These are phyloP conservation scores for Cetoscarus ocellatus DNA, from an alignment of 2,797 vertebrate species.

Conservation along the genomic window DNA sequence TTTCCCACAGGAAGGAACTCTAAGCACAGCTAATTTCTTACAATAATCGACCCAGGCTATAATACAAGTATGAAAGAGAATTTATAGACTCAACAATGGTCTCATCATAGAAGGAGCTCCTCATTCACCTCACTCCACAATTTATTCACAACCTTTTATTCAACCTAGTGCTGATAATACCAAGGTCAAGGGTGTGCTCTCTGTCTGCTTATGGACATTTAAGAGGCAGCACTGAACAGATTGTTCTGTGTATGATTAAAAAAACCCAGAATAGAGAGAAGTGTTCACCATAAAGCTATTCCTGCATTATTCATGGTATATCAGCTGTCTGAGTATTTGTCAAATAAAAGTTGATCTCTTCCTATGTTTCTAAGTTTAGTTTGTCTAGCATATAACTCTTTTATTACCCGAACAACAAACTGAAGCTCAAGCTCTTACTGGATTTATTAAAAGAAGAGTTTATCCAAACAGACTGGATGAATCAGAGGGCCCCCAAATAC, in stretches of 20 bases:
- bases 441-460: too few relatives aligned
- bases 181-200: not conserved
- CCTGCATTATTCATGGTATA: not conserved
- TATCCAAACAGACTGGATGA: too few relatives aligned
- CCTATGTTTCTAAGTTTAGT: not conserved
- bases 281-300: not conserved
- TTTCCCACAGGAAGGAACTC: not conserved
- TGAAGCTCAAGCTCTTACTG: too few relatives aligned
- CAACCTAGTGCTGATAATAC: slow-evolving; percentile 2
- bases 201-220: not conserved
- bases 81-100: not conserved
- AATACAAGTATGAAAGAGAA: not conserved
- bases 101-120: not conserved
- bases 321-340: not conserved
- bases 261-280: not conserved
- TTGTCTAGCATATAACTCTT: not conserved
- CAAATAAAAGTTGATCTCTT: not conserved
- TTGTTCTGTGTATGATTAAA: not conserved
- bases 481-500: too few relatives aligned
- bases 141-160: slow-evolving; percentile 14
- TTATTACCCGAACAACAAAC: not conserved
- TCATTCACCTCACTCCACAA: not conserved
- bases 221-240: not conserved
- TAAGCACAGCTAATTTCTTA: not conserved
- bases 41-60: not conserved